Evolutionary conservation across 2,797 vertebrate species (phyloP), one percentile per base, ranked within the genome.

Genomic region (Characodon lateralis): DNA sequence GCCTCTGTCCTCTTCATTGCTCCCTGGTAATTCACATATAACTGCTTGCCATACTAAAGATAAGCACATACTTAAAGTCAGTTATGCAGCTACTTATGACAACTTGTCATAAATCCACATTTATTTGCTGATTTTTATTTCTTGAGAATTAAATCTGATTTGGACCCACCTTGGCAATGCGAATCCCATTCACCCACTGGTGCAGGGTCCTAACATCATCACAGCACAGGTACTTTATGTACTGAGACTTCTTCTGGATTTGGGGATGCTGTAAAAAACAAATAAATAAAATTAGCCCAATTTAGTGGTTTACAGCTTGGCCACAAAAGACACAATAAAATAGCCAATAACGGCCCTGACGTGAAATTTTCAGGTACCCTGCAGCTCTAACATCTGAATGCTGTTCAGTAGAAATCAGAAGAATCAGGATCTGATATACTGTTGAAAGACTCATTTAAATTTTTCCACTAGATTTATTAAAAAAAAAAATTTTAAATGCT

Each of bases 181-280:
- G 97, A 80, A 99, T 97, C 4, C 98, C 98, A 50, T 98, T 99
- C 88, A 99, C 96, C 98, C 98, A 99, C n/a, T 98, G 98, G 90
- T 99, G 98, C 53, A 99, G 95, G 26, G 97, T 98, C 90, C 98
- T 95, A 81, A 98, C 95, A 58, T 99, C 98, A 83, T 99, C 98
- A 71, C 98, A 99, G 90, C 98, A 99, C 85, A 99, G 95, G 74
- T 99, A 99, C 84, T 98, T 99, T 86, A 99, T 99, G 90, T 99
- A 99, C 87, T 99, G 98, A 0, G 98, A 99, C 87, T 99, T 99
- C 94, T 99, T 99, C 93, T 99, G 98, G 89, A 99, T 99, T 90
- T 99, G 98, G 66, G 98, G 98, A 85, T 99, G 98, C 98, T 99
- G 86, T 13, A 71, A 71, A 73, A 66, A 5, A 85, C 35, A 12